phyloP scores from a whole-genome alignment of 37 sponge, comb jelly and placozoan species.

The Bolinopsis microptera region DNA sequence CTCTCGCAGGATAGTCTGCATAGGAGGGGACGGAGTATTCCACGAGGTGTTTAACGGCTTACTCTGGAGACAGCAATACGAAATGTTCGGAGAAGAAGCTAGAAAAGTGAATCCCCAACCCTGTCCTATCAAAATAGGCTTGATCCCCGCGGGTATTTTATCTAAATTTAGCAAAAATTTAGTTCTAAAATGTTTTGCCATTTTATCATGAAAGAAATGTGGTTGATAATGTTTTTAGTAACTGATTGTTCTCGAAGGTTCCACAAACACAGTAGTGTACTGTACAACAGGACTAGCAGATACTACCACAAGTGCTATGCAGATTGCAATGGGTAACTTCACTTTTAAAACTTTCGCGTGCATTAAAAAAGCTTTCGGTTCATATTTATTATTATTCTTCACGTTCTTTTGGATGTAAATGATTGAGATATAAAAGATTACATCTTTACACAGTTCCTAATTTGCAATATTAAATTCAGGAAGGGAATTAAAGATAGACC shows the following conservation, averaged over 20 bases:
- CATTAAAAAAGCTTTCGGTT: not conserved
- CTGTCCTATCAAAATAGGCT: not conserved
- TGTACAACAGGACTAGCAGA: conserved; percentile 1
- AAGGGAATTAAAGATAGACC: not conserved
- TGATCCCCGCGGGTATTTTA: not conserved
- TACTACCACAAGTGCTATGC: not conserved
- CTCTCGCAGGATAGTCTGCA: not conserved
- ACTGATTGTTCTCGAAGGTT: not conserved
- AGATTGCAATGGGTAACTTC: not conserved
- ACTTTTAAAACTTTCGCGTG: not conserved
- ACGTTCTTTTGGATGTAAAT: too few species aligned
- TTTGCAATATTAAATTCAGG: too few species aligned
- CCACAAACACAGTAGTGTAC: not conserved
- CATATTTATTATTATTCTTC: too few species aligned
- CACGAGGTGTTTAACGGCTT: conserved; percentile 9
- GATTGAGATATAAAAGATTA: too few species aligned
- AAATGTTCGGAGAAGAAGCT: not conserved
- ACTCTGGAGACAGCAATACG: not conserved
- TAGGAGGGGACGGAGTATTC: not conserved
- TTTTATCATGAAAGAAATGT: too few species aligned
- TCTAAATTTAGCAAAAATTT: not conserved
- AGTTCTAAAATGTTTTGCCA: not conserved
- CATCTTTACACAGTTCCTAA: too few species aligned
- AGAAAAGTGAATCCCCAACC: not conserved
- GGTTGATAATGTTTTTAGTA: too few species aligned